Conservation (phyloP, 2,797 vertebrate species). For the Coccyzus lansbergi region DNA sequence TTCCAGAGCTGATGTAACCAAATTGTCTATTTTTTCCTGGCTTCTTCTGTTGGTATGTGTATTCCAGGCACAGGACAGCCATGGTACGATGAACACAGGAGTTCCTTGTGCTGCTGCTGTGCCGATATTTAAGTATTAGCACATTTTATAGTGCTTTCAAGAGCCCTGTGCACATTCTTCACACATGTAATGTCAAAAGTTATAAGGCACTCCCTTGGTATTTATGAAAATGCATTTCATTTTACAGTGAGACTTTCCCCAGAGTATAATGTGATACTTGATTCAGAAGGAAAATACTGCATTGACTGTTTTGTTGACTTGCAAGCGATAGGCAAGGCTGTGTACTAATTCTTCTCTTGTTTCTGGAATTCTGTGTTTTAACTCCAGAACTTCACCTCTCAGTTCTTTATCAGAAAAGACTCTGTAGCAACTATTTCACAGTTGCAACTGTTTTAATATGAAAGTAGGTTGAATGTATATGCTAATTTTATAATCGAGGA, state of each 20-base stretch:
- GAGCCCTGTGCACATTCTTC: not conserved
- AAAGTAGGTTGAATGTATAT: not conserved
- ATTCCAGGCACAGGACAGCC: not conserved
- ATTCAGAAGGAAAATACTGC: not conserved
- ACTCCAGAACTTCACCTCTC: not conserved
- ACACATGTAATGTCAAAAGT: not conserved
- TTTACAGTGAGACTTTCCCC: not conserved
- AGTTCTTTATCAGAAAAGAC: not conserved
- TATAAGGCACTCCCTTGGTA: not conserved
- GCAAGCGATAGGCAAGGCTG: not conserved
- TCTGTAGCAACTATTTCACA: not conserved
- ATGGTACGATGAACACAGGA: not conserved
- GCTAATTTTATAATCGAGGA: not conserved
- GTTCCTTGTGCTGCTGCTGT: not conserved
- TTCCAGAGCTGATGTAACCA: not conserved
- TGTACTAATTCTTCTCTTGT: not conserved
- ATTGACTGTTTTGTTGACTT: not conserved
- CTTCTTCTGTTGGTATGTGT: not conserved
- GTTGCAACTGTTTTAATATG: not conserved
- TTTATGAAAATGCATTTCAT: not conserved
- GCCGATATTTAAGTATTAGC: not conserved
- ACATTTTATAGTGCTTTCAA: not conserved
- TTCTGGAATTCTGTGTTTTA: not conserved
- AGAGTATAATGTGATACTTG: not conserved
- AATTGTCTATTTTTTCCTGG: not conserved